phyloP scores from a whole-genome alignment of 2,113 vertebrate genomes.

The Bungarus multicinctus region DNA sequence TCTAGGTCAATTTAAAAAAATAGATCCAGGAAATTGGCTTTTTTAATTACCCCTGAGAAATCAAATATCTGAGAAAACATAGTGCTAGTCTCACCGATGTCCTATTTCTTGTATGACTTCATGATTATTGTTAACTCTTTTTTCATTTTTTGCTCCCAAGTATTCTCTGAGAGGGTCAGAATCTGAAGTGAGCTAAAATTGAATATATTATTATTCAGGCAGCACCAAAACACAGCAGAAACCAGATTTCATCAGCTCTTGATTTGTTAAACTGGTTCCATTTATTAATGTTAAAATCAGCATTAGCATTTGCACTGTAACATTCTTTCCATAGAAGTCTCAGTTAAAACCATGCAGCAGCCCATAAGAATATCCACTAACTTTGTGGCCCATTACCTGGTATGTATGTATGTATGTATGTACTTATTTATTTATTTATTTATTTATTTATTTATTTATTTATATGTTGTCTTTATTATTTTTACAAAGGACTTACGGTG shows the following conservation, averaged over 20 bases:
- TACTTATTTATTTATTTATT: background rate
- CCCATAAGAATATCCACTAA: background rate
- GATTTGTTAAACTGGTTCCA: background rate
- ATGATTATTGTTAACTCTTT: constrained; percentile 5
- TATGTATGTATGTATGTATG: no score
- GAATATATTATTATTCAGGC: background rate
- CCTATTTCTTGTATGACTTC: constrained; percentile 8
- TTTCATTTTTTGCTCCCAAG: background rate
- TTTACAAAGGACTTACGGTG: background rate
- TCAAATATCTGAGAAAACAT: background rate
- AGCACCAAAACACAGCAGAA: background rate
- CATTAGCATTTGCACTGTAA: background rate
- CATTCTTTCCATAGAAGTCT: background rate
- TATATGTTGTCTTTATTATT: background rate
- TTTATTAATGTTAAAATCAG: background rate
- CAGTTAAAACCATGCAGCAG: background rate
- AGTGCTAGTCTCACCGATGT: constrained; percentile 3
- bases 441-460: no score
- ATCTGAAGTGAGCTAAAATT: background rate
- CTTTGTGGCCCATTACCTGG: background rate
- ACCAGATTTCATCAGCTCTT: background rate
- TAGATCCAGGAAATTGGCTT: background rate
- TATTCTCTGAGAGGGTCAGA: background rate
- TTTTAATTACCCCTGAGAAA: constrained; percentile 9
- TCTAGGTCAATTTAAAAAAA: constrained; percentile 17